These are phyloP conservation scores for Porites lobata DNA, from an alignment of 92 coral and sea anemone species.

Conservation along the genomic window DNA sequence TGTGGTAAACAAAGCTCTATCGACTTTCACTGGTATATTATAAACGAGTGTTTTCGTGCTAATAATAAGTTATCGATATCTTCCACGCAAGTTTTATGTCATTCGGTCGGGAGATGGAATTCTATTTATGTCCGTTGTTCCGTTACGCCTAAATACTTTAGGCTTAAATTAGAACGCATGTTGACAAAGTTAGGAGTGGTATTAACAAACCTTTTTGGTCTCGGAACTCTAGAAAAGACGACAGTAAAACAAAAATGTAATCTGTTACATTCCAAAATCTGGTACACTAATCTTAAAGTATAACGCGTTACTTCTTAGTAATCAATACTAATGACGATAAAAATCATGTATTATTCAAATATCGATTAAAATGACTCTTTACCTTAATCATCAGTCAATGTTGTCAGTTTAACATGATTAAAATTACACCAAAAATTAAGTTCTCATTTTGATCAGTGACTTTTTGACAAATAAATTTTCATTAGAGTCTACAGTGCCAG, in stretches of 20 bases:
- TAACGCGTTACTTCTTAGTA: not conserved
- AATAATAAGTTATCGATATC: not conserved
- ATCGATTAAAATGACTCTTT: no score
- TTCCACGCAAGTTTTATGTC: not conserved
- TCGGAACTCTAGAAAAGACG: not conserved
- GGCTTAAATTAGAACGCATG: slow-evolving; percentile 22
- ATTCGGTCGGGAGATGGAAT: slow-evolving; percentile 23
- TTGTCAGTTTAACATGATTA: no score
- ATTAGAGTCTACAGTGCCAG: no score
- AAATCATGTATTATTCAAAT: no score
- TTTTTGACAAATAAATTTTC: no score
- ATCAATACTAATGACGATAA: no score
- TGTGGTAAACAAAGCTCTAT: not conserved
- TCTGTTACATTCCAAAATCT: not conserved
- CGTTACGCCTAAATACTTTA: slow-evolving; percentile 52
- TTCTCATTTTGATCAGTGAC: no score
- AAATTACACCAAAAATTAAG: no score
- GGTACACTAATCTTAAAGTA: not conserved
- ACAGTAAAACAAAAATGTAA: not conserved
- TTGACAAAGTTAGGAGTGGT: slow-evolving; percentile 20
- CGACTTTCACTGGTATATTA: not conserved
- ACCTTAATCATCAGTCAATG: no score
- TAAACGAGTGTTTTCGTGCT: no score
- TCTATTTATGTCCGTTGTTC: slow-evolving; percentile 30
- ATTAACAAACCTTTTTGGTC: not conserved